Percentiles rank a stretch among this genome's conserved stretches.
Evolutionary conservation across 2,113 vertebrate genomes (phyloP).

Genomic region (Neodon shergylaensis): DNA sequence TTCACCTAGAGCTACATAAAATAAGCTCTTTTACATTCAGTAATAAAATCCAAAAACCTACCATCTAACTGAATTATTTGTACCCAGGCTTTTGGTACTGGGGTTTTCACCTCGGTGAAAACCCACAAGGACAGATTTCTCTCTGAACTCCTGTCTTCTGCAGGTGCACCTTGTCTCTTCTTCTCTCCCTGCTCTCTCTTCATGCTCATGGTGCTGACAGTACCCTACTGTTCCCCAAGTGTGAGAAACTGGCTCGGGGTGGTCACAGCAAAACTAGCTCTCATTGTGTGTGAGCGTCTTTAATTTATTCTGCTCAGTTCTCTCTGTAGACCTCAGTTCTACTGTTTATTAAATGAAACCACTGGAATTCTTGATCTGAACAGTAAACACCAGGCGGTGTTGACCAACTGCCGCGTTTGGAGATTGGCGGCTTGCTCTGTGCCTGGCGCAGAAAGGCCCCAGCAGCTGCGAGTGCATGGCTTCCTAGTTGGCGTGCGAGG

Average conservation of each 20-base stretch:
- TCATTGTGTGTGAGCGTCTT: conserved; percentile 60
- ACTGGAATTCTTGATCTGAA: neutral
- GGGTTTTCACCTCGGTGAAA: conserved; percentile 40
- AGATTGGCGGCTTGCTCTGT: conserved; percentile 42
- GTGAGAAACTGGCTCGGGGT: conserved; percentile 63
- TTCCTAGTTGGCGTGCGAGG: neutral
- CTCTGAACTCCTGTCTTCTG: conserved; percentile 43
- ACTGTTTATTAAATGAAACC: conserved; percentile 58
- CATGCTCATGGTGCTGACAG: conserved; percentile 50
- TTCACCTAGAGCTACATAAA: conserved; percentile 35
- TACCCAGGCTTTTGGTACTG: conserved; percentile 5
- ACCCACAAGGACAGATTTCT: conserved; percentile 39
- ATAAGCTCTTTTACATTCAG: conserved; percentile 35
- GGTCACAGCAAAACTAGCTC: conserved; percentile 67
- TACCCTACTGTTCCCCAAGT: conserved; percentile 64
- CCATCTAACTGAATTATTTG: conserved; percentile 37
- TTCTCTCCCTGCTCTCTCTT: conserved; percentile 55
- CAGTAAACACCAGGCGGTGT: conserved; percentile 40
- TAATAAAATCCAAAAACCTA: conserved; percentile 4
- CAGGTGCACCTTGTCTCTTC: conserved; percentile 41
- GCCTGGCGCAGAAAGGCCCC: neutral
- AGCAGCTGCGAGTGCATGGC: neutral
- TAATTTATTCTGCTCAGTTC: conserved; percentile 52
- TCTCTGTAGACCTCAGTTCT: conserved; percentile 31
- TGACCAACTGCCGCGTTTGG: conserved; percentile 21